Evolutionary conservation across 2,113 vertebrate genomes (phyloP), one percentile per base, ranked within the genome.

Genomic region (Prinia subflava): DNA sequence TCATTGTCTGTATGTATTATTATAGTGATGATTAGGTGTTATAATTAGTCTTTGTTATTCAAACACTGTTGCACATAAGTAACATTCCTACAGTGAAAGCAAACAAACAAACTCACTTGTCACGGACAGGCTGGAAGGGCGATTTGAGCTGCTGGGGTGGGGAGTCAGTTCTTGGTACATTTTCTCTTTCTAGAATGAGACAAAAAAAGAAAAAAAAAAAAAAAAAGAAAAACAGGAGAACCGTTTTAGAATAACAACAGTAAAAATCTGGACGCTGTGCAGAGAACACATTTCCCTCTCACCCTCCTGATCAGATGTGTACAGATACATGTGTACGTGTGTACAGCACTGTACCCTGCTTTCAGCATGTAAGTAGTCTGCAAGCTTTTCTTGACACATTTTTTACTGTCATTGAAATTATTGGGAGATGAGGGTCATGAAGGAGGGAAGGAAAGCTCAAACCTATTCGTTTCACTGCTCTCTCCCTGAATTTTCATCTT

Each of bases 81-180:
- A 96, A 94, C 94, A 94, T 94, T 92, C 92, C 93, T 92, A 73
- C 64, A 95, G 74, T 81, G 50, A 95, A 95, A 68, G 37, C 92
- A 97, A 97, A 97, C 97, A 95, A 69, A 41, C 95, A 96, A 95
- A 98, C 97, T 97, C 98, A 99, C 99, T 99, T 99, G 98, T 99
- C 99, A 89, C 99, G 99, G 74, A 99, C 98, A 30, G 99, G 98
- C 97, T 99, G 99, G 98, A 99, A 99, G 65, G 99, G 98, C 56
- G 99, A 98, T 97, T 99, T 99, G 95, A 99, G 95, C 78, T 97
- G 98, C 95, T 98, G 99, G 92, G 99, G 98, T 27, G 99, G 99
- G 65, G 99, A 99, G 88, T 99, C 99, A 13, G 98, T 98, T 97
- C 98, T 98, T 92, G 98, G 97, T 95, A 97, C 94, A 60, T 98